Base-by-base conservation (phyloP, 2,113 vertebrate species). In the Antennarius striatus region DNA sequence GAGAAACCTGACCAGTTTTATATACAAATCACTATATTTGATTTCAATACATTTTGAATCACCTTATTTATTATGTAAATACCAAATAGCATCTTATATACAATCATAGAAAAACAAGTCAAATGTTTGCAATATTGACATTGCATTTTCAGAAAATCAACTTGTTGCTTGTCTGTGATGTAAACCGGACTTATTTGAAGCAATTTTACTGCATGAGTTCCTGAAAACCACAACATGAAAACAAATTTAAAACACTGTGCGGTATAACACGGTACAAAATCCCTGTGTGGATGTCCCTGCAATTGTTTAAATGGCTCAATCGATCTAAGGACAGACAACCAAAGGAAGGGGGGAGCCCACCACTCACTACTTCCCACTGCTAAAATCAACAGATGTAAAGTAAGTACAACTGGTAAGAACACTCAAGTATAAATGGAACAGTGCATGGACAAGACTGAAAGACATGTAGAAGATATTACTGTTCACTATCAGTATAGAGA, bases 41-140 rank as follows among this genome's bases (percentile, higher is more conserved):
- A 43, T 6, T 22, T 22, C 22, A 22, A 22, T 22, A 54, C 14
- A 48, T 17, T 29, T 57, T 66, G 61, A 68, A 58, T 10, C 40
- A 63, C 22, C 59, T 73, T 54, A 54, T 90, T 89, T 90, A 89
- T 86, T 88, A 73, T 61, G 77, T 73, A 86, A 75, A 87, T 87
- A 75, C 76, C 74, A 76, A 80, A 79, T 57, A 16, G 32, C 54
- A 80, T 87, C 59, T 78, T 84, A 75, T 79, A 51, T 72, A 85
- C 63, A 86, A 56, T 59, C 40, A 77, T 86, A 85, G 51, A 82
- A 89, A 88, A 82, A 60, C 51, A 51, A 66, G 50, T 69, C 48
- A 68, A 49, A 51, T 47, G 59, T 65, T 68, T 42, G 59, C 16
- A 75, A 36, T 50, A 77, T 48, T 78, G 54, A 71, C n/a, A 78